A percentile compares a stretch with the other conserved stretches of the same genome.
phyloP scores from a whole-genome alignment of 1,140 invertebrate species.

The Trinorchestia longiramus region DNA sequence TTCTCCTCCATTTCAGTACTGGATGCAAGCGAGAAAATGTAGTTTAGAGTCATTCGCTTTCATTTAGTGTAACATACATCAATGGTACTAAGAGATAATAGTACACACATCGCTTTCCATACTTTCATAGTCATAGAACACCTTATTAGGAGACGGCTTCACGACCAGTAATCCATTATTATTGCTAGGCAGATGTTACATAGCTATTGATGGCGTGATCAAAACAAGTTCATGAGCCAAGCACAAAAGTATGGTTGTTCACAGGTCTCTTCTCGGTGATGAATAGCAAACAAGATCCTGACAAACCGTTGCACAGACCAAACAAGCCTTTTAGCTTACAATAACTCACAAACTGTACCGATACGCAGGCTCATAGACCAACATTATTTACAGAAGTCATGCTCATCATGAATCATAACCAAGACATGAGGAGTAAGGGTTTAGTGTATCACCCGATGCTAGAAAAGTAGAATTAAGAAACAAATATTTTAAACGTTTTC shows the following conservation, averaged over 20 bases:
- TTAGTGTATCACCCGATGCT: background rate
- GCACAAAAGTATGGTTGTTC: background rate
- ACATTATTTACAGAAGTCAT: conserved; percentile 8
- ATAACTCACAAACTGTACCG: conserved; percentile 16
- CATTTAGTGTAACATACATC: background rate
- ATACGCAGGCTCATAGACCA: background rate
- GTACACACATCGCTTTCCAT: background rate
- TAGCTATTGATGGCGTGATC: background rate
- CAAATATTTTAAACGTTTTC: background rate
- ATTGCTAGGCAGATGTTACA: background rate
- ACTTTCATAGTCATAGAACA: background rate
- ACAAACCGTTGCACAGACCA: conserved; percentile 33
- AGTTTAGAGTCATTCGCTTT: background rate
- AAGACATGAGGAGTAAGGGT: background rate
- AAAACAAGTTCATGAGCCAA: background rate
- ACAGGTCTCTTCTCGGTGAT: background rate
- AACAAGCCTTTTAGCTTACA: conserved; percentile 16
- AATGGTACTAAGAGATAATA: background rate
- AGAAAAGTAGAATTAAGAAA: background rate
- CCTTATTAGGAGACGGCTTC: background rate
- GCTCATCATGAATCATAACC: background rate
- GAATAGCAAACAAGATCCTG: conserved; percentile 35
- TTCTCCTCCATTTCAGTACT: background rate
- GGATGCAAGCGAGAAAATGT: background rate
- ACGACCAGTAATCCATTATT: background rate